Evolutionary conservation across 2,888 invertebrate genomes (phyloP), one percentile per base, ranked within the genome.

Genomic region (Campaea margaritaria): DNA sequence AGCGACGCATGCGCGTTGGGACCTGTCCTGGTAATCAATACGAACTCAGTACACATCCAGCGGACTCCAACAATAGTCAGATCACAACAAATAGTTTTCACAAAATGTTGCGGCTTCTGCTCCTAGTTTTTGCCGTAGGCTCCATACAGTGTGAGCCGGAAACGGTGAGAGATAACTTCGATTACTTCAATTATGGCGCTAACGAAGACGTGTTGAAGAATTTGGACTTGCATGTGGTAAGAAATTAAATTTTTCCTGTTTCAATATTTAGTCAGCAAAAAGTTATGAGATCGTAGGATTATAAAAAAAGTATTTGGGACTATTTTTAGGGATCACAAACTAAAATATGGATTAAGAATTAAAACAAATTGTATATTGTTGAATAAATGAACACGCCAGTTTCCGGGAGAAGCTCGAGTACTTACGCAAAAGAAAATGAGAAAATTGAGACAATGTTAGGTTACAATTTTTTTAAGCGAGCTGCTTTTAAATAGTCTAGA

Each of bases 121-220:
- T 88, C 31, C 69, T 87, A 16, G 57, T 81, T 56, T 75, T 76
- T 56, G 73, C 73, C 53, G 71, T 81, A 36, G 73, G 72, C 53
- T 81, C 81, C 16, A 78, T 88, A 9, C 67, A 79, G 56, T 85
- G 91, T 73, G 92, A 92, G 72, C 92, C 92, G 34, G 92, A 92
- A 79, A 86, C 89, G 15, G 91, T 92, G 31, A 74, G 92, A 52
- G 92, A 91, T 36, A 91, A 89, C 66, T 84, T 89, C 41, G 92
- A 91, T 65, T 91, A 91, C 75, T 91, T 90, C 66, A 89, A 83
- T 71, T 91, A 90, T 71, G 90, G 90, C 4, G 78, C 81, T 50
- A 88, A 83, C 60, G 91, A 91, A 42, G 89, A 90, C 66, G 68
- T 86, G 44, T 69, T 91, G 51, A 90, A 88, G 74, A 91, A 83